These are phyloP conservation scores for western clawed frog (Xenopus tropicalis) DNA, from an alignment of 2,113 vertebrate genomes.

Conservation along the genomic window DNA sequence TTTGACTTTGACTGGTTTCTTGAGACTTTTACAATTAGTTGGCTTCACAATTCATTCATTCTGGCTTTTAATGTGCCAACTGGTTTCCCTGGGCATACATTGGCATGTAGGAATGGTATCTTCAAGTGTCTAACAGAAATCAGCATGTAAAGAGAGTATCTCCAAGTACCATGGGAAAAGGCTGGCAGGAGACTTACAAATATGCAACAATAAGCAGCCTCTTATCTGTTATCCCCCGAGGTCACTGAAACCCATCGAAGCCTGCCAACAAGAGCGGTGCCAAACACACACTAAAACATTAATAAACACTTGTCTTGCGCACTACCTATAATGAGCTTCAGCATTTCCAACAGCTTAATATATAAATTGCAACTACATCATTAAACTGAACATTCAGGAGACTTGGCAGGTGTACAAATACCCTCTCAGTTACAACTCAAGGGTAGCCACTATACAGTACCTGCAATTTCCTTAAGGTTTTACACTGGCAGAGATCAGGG, in stretches of 20 bases:
- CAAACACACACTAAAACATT: not conserved
- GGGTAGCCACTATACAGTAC: no score
- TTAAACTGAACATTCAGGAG: no score
- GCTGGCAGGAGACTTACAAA: conserved; percentile 36
- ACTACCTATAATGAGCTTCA: no score
- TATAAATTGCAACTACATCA: no score
- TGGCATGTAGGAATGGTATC: not conserved
- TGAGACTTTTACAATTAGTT: no score
- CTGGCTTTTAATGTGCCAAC: not conserved
- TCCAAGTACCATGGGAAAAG: conserved; percentile 23
- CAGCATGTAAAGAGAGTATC: conserved; percentile 7
- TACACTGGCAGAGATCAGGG: no score
- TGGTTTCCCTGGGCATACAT: not conserved
- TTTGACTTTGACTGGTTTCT: no score
- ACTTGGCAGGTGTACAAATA: no score
- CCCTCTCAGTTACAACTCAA: no score
- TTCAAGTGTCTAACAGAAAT: not conserved
- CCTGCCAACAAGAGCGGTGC: conserved; percentile 21
- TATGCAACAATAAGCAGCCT: conserved; percentile 33
- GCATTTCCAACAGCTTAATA: no score
- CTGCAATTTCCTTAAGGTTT: no score
- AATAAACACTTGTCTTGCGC: no score
- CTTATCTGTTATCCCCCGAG: conserved; percentile 37
- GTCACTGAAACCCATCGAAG: conserved; percentile 32
- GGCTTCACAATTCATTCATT: not conserved